These are phyloP conservation scores for Dasyurus viverrinus DNA, from an alignment of 2,113 vertebrate genomes.

Conservation along the genomic window DNA sequence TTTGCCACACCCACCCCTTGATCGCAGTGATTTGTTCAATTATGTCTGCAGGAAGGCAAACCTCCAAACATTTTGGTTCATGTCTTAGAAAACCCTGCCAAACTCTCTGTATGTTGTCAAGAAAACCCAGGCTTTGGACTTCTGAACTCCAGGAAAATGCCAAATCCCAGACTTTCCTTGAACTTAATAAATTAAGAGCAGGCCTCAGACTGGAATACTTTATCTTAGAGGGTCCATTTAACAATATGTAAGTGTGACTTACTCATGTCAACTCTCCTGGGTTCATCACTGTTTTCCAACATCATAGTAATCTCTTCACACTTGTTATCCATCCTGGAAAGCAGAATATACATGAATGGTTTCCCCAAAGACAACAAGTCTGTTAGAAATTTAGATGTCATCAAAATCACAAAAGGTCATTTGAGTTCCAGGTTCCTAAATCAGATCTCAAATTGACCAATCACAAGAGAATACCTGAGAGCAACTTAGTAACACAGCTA, in stretches of 20 bases:
- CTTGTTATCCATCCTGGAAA: background rate
- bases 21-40: background rate
- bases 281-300: background rate
- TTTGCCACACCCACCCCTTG: background rate
- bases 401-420: background rate
- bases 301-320: background rate
- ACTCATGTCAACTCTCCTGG: background rate
- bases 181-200: background rate
- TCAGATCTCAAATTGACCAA: background rate
- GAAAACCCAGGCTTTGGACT: background rate
- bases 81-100: background rate
- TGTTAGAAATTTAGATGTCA: background rate
- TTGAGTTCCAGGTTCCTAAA: background rate
- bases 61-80: background rate
- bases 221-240: too few relatives aligned
- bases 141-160: background rate
- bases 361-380: background rate
- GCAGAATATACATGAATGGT: background rate
- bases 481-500: background rate
- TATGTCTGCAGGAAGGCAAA: background rate
- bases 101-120: background rate
- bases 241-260: constrained; percentile 12
- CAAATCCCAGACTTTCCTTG: background rate
- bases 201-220: too few relatives aligned
- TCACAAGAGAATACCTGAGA: background rate